Evolutionary conservation across 2,797 vertebrate genomes (phyloP).

Genomic region (Periophthalmus magnuspinnatus): DNA sequence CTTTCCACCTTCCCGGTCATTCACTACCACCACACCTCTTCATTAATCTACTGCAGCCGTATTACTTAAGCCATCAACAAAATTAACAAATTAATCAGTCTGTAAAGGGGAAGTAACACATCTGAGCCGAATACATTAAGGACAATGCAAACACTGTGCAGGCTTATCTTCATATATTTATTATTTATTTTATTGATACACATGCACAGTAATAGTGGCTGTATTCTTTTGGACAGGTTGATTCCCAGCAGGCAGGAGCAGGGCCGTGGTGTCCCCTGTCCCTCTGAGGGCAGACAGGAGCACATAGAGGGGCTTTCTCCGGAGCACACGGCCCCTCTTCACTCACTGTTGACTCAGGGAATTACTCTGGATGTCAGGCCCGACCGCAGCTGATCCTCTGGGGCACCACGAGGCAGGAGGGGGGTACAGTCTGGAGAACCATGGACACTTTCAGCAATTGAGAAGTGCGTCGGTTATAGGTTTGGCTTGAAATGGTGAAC

Average conservation of each 20-base stretch:
- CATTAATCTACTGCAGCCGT: constrained; percentile 5
- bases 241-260: constrained; percentile 45
- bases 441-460: constrained; percentile 30
- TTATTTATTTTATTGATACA: constrained; percentile 28
- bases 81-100: constrained; percentile 13
- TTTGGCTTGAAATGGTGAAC: neutral
- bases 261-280: constrained; percentile 55
- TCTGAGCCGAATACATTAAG: constrained; percentile 3
- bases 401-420: constrained; percentile 4
- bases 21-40: no score
- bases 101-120: neutral
- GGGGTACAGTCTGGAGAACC: constrained; percentile 37
- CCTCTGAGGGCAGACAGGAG: constrained; percentile 49
- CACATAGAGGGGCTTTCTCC: constrained; percentile 69
- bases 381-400: constrained; percentile 71
- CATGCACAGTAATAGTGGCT: constrained; percentile 14
- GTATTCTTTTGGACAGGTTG: constrained; percentile 26
- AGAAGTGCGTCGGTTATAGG: constrained; percentile 1
- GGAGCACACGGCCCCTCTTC: constrained; percentile 71
- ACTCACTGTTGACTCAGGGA: constrained; percentile 73
- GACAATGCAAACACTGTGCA: constrained; percentile 10
- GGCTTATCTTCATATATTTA: constrained; percentile 11
- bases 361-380: constrained; percentile 75
- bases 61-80: constrained; percentile 4
- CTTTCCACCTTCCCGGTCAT: constrained; percentile 1